A percentile compares a stretch with the other conserved stretches of the same genome.
Evolutionary conservation across 1,140 invertebrate species (phyloP).

Genomic region (Philopotamus ludificatus): DNA sequence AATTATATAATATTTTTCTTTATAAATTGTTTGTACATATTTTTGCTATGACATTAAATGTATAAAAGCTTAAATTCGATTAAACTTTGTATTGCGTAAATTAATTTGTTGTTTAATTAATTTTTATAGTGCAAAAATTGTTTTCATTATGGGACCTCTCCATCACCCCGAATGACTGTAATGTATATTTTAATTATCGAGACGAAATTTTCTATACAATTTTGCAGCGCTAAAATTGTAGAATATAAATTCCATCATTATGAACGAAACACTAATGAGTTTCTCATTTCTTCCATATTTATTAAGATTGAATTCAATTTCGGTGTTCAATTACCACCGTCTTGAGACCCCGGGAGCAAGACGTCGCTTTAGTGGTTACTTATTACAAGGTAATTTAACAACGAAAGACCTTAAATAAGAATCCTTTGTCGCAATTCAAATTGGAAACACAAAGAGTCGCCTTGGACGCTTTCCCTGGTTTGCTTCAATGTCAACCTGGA

Average conservation of each 20-base stretch:
- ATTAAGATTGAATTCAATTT: background rate
- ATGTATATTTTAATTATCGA: no score
- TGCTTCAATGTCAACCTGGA: background rate
- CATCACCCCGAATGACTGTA: no score
- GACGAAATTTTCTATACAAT: no score
- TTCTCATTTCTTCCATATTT: background rate
- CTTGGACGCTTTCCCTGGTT: conserved; percentile 2
- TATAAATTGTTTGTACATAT: no score
- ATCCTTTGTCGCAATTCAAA: conserved; percentile 1
- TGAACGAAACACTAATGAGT: background rate
- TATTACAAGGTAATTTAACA: background rate
- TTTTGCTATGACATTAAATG: no score
- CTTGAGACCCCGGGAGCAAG: background rate
- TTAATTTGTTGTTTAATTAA: no score
- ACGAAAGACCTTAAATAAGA: background rate
- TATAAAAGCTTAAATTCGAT: no score
- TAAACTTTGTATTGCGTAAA: no score
- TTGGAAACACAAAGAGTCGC: conserved; percentile 13
- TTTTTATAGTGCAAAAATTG: no score
- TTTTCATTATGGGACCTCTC: no score
- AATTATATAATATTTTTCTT: no score
- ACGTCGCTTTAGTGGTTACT: background rate
- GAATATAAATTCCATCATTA: background rate
- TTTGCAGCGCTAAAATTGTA: no score
- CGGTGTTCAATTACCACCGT: background rate